Base-by-base conservation (phyloP, 2,888 invertebrate species). In the Rotaria sp. region DNA sequence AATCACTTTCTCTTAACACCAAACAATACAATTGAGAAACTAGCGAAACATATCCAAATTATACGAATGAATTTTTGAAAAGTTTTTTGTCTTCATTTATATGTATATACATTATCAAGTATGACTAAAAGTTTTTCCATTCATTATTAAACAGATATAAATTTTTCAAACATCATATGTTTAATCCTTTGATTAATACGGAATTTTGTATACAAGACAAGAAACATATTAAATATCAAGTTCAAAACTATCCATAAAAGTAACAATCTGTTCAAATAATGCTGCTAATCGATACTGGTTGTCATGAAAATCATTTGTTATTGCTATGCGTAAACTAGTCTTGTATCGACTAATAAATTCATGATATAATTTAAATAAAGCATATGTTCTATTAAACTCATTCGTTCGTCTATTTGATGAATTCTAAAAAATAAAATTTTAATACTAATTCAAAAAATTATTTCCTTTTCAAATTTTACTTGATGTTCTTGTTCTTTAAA, bases 341-440 rank as follows among this genome's bases (percentile, higher is more conserved):
- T 80, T 80, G 45, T 80, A 80, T 80, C n/a, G 41, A 80, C 45
- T 45, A 21, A 80, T 80, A 80, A 80, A 80, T 45, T 80, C 80
- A 45, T 80, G n/a, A 45, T 80, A 80, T 26, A 80, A 80, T 80
- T 45, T 80, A 45, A 35, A 80, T 45, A 80, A 45, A 45, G n/a
- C 41, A 45, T 80, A 80, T n/a, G 80, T 45, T n/a, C 45, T 13
- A 45, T 80, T 80, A 5, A 80, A 80, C 10, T 80, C 80, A 13
- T 67, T 35, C 4, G 35, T 35, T 67, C 35, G 67, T 67, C 21
- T 30, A 35, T 30, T 67, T 4, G 26, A 80, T 45, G 45, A 80
- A 45, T 45, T 41, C 45, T 80, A 45, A 30, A 45, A 26, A 8
- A 3, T 7, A 24, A 75, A 21, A 50, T 8, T 13, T 18, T 18